Conservation (phyloP, 2,797 vertebrate genomes). For the Chelonia mydas region DNA sequence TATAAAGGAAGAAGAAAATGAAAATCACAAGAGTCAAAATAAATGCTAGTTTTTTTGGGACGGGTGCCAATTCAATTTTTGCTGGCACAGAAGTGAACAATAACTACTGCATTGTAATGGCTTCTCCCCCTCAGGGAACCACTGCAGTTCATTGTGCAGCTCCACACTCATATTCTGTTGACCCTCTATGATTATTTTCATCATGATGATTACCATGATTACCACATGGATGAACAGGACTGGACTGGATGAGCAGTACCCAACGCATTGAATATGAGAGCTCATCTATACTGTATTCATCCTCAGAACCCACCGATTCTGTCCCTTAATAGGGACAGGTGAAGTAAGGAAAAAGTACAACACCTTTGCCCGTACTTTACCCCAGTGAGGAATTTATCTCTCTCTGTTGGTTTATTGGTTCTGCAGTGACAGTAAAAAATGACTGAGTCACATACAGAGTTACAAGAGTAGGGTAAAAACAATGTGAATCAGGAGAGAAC, state of each 20-base stretch:
- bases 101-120: background rate
- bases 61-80: background rate
- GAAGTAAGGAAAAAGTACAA: background rate
- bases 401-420: background rate
- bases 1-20: slow-evolving; percentile 59
- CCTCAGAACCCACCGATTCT: fast-evolving
- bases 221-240: background rate
- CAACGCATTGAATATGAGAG: background rate
- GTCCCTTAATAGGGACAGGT: background rate
- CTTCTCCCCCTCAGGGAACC: background rate
- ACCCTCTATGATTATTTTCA: background rate
- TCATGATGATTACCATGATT: background rate
- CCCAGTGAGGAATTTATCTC: background rate
- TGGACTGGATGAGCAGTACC: background rate
- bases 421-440: no score
- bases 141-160: background rate
- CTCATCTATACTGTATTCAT: background rate
- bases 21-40: slow-evolving; percentile 32
- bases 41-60: slow-evolving; percentile 35
- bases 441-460: background rate
- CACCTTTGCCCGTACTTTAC: fast-evolving
- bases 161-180: background rate
- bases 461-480: background rate
- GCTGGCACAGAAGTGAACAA: slow-evolving; percentile 49
- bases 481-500: fast-evolving